Evolutionary conservation across 2,113 vertebrate genomes (phyloP), one percentile per base, ranked within the genome.

Genomic region (Phodopus roborovskii): DNA sequence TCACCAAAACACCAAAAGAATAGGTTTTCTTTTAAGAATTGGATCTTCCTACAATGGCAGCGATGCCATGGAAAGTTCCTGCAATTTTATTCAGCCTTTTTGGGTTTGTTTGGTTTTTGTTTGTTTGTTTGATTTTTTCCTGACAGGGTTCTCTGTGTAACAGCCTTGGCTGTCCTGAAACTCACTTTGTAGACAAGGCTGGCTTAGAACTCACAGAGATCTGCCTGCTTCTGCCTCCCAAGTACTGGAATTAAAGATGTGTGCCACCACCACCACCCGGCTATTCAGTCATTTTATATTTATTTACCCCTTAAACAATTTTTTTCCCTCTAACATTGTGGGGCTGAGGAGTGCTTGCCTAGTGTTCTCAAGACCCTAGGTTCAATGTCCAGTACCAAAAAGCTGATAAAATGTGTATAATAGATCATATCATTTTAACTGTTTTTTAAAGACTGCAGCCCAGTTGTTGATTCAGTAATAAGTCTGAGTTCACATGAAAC

Each of bases 1-100:
- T 78, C 50, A 71, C 50, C 36, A 73, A 94, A 95, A 26, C 30
- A 89, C 45, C 26, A 1, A 24, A 79, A 94, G 24, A 42, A 79
- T 15, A 90, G 48, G 66, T 70, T 85, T 95, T 73, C 48, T 87
- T 78, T 20, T 83, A 95, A 70, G 58, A 89, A 90, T 24, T 75
- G 64, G 36, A 3, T 92, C 89, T 94, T 91, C 79, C 74, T 16
- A 73, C 86, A 89, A 73, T 64, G 24, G 8, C 75, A 88, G 48
- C n/a, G 17, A 78, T 11, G 42, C 3, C 3, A 45, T 70, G 36
- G 85, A 53, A 82, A 91, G 42, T 66, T n/a, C 71, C 58, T 70
- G 91, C 16, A 79, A 84, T 95, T 74, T 89, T 60, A 20, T 45
- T 45, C 5, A 1, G 19, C 28, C 53, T 56, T 56, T n/a, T 11